A percentile compares a stretch with the other conserved stretches of the same genome.
Conservation (phyloP, 2,888 invertebrate species). For the Mythimna impura region DNA sequence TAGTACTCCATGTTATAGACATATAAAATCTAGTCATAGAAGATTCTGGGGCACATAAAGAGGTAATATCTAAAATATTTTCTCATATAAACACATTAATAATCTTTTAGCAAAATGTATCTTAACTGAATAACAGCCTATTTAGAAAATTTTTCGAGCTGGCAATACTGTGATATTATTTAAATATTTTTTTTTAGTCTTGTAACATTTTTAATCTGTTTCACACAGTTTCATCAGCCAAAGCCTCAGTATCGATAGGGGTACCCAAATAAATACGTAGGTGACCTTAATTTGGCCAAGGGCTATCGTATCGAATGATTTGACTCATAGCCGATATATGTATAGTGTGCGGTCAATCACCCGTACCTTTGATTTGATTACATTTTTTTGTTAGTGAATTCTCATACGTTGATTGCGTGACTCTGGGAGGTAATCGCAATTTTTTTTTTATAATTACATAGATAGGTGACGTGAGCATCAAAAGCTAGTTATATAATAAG, state of each 20-base stretch:
- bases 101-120: background rate
- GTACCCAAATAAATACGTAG: background rate
- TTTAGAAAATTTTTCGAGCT: background rate
- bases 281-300: slow-evolving; percentile 42
- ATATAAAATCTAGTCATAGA: slow-evolving; percentile 70
- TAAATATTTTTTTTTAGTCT: slow-evolving; percentile 1
- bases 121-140: background rate
- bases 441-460: background rate
- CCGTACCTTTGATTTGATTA: slow-evolving; percentile 20
- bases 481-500: background rate
- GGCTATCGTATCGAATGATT: slow-evolving; percentile 39
- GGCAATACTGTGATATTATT: background rate
- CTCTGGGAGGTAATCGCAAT: background rate
- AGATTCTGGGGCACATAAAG: slow-evolving; percentile 67
- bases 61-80: slow-evolving; percentile 40
- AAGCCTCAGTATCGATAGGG: background rate
- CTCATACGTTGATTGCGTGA: background rate
- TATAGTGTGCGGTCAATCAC: slow-evolving; percentile 49
- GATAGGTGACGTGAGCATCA: background rate
- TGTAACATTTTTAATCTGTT: slow-evolving; percentile 20
- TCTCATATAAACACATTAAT: slow-evolving; percentile 33
- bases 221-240: slow-evolving; percentile 27
- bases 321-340: slow-evolving; percentile 40
- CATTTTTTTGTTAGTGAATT: slow-evolving; percentile 1
- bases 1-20: slow-evolving; percentile 59